A percentile compares a stretch with the other conserved stretches of the same genome.
Conservation (phyloP, 37 sponge, comb jelly and placozoan genomes). For the Cliona cf. orientalis region DNA sequence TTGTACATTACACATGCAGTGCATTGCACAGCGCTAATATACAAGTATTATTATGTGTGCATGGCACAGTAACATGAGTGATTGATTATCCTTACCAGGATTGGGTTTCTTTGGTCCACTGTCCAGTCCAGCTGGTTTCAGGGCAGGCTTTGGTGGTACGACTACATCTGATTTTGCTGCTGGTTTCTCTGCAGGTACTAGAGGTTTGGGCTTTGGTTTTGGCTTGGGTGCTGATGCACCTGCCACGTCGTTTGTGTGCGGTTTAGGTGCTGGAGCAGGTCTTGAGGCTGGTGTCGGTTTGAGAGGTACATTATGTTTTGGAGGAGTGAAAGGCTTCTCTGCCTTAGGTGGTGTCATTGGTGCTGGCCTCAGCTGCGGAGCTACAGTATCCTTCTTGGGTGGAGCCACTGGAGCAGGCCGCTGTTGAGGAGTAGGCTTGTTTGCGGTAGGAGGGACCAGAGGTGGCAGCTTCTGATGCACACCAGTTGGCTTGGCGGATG, state of each 20-base stretch:
- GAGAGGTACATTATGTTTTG: background rate
- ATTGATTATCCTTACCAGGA: no score
- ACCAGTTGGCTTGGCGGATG: background rate
- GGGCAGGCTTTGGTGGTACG: no score
- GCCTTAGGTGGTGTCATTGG: background rate
- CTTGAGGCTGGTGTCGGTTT: constrained; percentile 1
- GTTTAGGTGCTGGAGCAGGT: constrained; percentile 2
- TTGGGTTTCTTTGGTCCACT: no score
- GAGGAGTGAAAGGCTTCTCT: background rate
- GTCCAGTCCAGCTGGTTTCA: no score
- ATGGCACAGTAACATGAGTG: no score
- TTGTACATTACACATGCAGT: background rate
- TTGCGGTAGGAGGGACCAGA: background rate
- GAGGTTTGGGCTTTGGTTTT: background rate
- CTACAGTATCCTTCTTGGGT: background rate
- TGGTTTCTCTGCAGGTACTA: background rate
- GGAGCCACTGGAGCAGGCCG: background rate
- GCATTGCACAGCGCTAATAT: background rate
- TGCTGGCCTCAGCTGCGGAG: no score
- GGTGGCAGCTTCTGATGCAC: no score
- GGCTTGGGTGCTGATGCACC: background rate
- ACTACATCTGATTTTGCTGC: background rate
- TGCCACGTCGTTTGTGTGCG: background rate
- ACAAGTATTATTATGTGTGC: background rate
- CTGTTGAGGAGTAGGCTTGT: background rate